Evolutionary conservation across 2,888 invertebrate species (phyloP), one percentile per base, ranked within the genome.

Genomic region (Orthonychiurus folsomi): DNA sequence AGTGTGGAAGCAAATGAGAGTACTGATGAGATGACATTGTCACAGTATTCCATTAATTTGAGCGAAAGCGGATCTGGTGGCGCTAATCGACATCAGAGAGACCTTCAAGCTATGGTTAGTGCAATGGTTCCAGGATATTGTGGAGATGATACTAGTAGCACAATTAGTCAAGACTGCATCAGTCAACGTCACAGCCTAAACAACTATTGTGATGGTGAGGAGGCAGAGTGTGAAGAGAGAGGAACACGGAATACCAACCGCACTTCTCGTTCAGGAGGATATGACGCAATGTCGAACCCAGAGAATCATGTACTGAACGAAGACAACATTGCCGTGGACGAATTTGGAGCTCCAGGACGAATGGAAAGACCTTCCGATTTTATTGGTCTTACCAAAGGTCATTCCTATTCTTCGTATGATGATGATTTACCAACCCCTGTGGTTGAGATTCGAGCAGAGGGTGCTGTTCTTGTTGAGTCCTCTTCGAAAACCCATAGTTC

Each of bases 401-500:
- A 53, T 59, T 21, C 56, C 12, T 61, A 50, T 3, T 50, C 53
- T 48, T 58, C 65, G 2, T 61, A 53, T 56, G 62, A 65, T 15
- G 63, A 66, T 21, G 62, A 66, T 26, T 15, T 62, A 3, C 56
- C 66, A 12, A 64, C 62, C 2, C 59, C 60, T 37, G 27, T 60
- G 3, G 64, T 63, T n/a, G 64, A 65, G 47, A 55, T 56, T 18
- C 62, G 27, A 12, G 53, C 54, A 27, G 59, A 52, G 24, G 55
- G 48, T 24, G 50, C 58, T 62, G 63, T 63, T 59, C 28, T 58
- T 37, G 57, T 56, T 27, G 62, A 53, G 50, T 60, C 59, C 3
- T 54, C 60, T n/a, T 54, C 62, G n/a, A 54, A 62, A 2, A 57
- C 64, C 3, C 67, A 68, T 50, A 69, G 71, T 59, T 70, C 69